Evolutionary conservation across 2,888 invertebrate genomes (phyloP), one percentile per base, ranked within the genome.

Genomic region (Drosophila borborema): DNA sequence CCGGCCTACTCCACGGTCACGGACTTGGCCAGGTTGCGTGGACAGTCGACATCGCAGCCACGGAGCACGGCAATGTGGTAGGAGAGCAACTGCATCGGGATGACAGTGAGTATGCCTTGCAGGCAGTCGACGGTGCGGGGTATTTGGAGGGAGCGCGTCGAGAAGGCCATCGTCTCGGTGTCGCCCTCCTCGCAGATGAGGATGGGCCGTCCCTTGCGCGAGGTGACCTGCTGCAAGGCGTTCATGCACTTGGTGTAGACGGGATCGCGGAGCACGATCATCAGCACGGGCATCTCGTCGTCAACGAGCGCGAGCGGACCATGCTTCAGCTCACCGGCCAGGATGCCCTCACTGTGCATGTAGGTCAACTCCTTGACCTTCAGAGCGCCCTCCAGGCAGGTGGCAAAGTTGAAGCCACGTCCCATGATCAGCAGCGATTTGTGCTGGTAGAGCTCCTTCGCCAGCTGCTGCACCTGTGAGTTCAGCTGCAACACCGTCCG

Each of bases 281-380:
- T 99, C 92, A 99, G 96, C 40, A 99, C 98, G 1, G 99, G 99
- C 98, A 99, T 99, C 2, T 97, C 96, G 89, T 97, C 97, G 92
- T 99, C 99, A 46, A 99, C 97, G 64, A 99, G 95, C 3, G 99
- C 99, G 72, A 99, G 94, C 0, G 99, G 99, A 9, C 99, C 99
- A 91, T 99, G 99, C 92, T 99, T 99, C 86, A 99, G 94, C 94
- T 99, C 99, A 56, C 99, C 99, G 6, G 99, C 98, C 96, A 99
- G 96, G 78, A 99, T 99, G n/a, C 98, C 99, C 93, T 99, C 98
- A 88, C 99, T 99, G 94, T 99, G 99, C 98, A 99, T 99, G 94
- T 99, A 99, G 0, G 99, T 99, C 92, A 99, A 94, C 92, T 99
- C 99, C 94, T 99, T 99, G 38, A 99, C 98, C 96, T 99, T 99